A percentile compares a stretch with the other conserved stretches of the same genome.
These are phyloP conservation scores for Cheilosia vulpina DNA, from an alignment of 2,888 invertebrate genomes.

Conservation along the genomic window DNA sequence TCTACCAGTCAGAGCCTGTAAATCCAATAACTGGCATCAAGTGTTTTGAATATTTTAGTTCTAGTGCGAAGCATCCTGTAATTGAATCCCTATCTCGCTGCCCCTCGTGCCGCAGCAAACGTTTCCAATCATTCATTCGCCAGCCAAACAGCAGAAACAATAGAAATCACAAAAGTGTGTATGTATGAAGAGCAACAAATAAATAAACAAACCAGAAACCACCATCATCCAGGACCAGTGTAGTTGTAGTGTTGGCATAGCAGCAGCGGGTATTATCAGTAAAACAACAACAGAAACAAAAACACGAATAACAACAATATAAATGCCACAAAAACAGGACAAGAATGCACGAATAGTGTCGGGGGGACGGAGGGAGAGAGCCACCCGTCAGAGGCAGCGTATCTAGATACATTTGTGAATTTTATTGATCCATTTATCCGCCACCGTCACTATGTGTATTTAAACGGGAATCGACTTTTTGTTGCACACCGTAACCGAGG, in stretches of 20 bases:
- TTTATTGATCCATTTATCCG: conserved; percentile 75
- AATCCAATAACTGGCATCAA: conserved; percentile 75
- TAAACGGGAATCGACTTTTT: conserved; percentile 70
- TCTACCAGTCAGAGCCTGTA: conserved; percentile 25
- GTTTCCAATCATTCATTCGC: conserved; percentile 9
- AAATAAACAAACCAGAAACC: conserved; percentile 70
- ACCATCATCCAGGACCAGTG: conserved; percentile 7
- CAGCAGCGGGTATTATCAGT: background rate
- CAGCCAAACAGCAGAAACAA: conserved; percentile 59
- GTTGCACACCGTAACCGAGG: conserved; percentile 58
- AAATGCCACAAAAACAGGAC: conserved; percentile 44
- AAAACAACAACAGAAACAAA: conserved; percentile 48
- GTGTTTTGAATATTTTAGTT: conserved; percentile 75
- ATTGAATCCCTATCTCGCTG: conserved; percentile 63
- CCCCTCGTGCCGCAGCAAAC: background rate
- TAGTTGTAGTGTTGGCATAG: conserved; percentile 4
- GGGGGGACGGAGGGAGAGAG: background rate
- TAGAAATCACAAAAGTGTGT: conserved; percentile 68
- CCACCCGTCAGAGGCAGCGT: background rate
- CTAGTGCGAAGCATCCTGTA: conserved; percentile 70
- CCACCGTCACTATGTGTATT: conserved; percentile 66
- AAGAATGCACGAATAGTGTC: conserved; percentile 1
- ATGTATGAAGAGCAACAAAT: conserved; percentile 63
- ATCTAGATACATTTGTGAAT: conserved; percentile 73
- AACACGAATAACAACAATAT: conserved; percentile 63